Evolutionary conservation across 2,888 invertebrate genomes (phyloP), one percentile per base, ranked within the genome.

Genomic region (Drosophila melanosoma): DNA sequence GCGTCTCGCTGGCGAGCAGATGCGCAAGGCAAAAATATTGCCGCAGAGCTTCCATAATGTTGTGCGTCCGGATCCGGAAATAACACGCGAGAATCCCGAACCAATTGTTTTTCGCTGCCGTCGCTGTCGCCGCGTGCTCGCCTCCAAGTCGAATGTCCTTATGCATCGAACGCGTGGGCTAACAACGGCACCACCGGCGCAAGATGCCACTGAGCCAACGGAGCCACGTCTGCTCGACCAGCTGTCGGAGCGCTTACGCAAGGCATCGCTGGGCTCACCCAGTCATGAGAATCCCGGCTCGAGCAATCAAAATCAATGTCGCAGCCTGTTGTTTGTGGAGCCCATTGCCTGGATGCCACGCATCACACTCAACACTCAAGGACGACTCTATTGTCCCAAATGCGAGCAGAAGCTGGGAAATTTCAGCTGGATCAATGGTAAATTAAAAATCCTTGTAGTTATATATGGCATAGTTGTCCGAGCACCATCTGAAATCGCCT

Each of bases 391-490:
- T 92, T 97, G 98, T 92, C 97, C 98, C 54, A 97, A 97, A 92
- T 98, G 98, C 91, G 94, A 94, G 69, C 95, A 95, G 72, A 98
- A 98, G 93, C 94, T 98, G 72, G 98, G 98, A 35, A 97, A 97
- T 68, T 98, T 97, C 92, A 97, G 97, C 92, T 98, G 98, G 98
- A 95, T 97, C 69, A 96, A 96, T 95, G 97, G 96, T 96, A 77
- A 12, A n/a, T 17, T 51, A 29, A 51, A 51, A n/a, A 51, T 45
- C 29, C 49, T 29, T 49, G 26, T 10, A 17, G 26, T 5, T 23
- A 45, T 12, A 8, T 23, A 8, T 45, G 7, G 5, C 20, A 8
- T 45, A 45, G 20, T 23, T 45, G 23, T 20, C 15, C 45, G 12
- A 40, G n/a, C 40, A 40, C 10, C 40, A 40, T 10, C 4, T 8